phyloP scores from a whole-genome alignment of 2,797 vertebrate species.

The Coreius guichenoti region DNA sequence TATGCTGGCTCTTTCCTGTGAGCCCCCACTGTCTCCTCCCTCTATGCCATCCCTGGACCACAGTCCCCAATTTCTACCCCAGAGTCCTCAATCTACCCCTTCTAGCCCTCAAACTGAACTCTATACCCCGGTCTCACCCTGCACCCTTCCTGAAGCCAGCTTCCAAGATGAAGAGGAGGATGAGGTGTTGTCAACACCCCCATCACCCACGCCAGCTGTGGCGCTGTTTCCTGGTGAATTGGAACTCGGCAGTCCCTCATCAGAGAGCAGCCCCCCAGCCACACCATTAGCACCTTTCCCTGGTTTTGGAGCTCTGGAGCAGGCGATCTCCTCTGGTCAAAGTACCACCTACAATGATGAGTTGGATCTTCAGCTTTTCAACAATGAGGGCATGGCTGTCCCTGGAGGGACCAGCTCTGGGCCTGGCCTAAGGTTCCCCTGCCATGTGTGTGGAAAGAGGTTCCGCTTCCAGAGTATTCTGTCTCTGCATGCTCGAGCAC shows the following conservation, averaged over 20 bases:
- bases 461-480: slow-evolving; percentile 95
- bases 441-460: slow-evolving; percentile 90
- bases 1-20: slow-evolving; percentile 80
- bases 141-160: slow-evolving; percentile 65
- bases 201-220: slow-evolving; percentile 76
- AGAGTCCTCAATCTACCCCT: slow-evolving; percentile 67
- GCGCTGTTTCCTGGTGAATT: slow-evolving; percentile 78
- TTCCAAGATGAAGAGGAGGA: slow-evolving; percentile 70
- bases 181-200: slow-evolving; percentile 68
- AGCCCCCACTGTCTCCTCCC: slow-evolving; percentile 75
- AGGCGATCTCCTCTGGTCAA: slow-evolving; percentile 81
- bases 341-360: slow-evolving; percentile 75
- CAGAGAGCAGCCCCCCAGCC: slow-evolving; percentile 74
- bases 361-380: slow-evolving; percentile 90
- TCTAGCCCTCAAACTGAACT: slow-evolving; percentile 71
- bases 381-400: slow-evolving; percentile 73
- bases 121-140: slow-evolving; percentile 75
- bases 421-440: slow-evolving; percentile 83
- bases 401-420: slow-evolving; percentile 60
- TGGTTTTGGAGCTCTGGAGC: slow-evolving; percentile 78
- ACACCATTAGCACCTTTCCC: slow-evolving; percentile 71
- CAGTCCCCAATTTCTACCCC: slow-evolving; percentile 72
- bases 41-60: slow-evolving; percentile 81
- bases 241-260: slow-evolving; percentile 67
- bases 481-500: slow-evolving; percentile 89